Evolutionary conservation across 2,797 vertebrate genomes (phyloP).

Genomic region (Parauchenoglanis ngamensis): DNA sequence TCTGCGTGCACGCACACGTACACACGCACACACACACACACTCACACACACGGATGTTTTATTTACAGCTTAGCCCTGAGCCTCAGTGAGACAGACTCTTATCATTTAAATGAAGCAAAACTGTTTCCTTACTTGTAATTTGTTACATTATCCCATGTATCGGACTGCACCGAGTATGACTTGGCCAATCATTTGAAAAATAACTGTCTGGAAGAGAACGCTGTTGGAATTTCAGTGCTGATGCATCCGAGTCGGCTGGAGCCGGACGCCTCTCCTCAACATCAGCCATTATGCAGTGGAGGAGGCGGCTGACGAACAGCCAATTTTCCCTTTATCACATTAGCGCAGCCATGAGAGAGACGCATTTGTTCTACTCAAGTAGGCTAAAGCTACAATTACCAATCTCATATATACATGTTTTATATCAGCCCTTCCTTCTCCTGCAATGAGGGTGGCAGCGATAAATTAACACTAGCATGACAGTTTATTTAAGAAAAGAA

Average conservation of each 20-base stretch:
- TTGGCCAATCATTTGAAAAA: slow-evolving; percentile 80
- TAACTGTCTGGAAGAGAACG: slow-evolving; percentile 70
- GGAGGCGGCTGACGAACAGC: slow-evolving; percentile 92
- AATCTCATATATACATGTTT: slow-evolving; percentile 99
- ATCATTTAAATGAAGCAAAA: slow-evolving; percentile 91
- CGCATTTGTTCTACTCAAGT: slow-evolving; percentile 99
- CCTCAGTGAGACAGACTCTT: slow-evolving; percentile 84
- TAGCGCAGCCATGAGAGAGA: slow-evolving; percentile 90
- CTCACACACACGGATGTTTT: slow-evolving; percentile 53
- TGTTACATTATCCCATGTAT: slow-evolving; percentile 89
- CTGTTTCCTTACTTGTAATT: slow-evolving; percentile 85
- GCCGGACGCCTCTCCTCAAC: slow-evolving; percentile 35
- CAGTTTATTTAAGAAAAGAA: slow-evolving; percentile 99
- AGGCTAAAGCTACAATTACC: slow-evolving; percentile 99
- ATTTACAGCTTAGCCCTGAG: slow-evolving; percentile 62
- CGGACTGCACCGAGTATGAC: slow-evolving; percentile 77
- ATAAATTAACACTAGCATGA: slow-evolving; percentile 99
- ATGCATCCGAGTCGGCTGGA: slow-evolving; percentile 67
- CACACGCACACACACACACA: slow-evolving; percentile 46
- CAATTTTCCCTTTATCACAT: slow-evolving; percentile 99
- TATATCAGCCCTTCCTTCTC: slow-evolving; percentile 96
- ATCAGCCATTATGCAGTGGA: slow-evolving; percentile 63
- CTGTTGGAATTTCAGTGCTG: slow-evolving; percentile 69
- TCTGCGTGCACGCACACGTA: slow-evolving; percentile 51
- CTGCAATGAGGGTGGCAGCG: slow-evolving; percentile 87